Percentiles rank a stretch among this genome's conserved stretches.
phyloP scores from a whole-genome alignment of 2,888 invertebrate species.

The Chaetogeoica ovagalla region DNA sequence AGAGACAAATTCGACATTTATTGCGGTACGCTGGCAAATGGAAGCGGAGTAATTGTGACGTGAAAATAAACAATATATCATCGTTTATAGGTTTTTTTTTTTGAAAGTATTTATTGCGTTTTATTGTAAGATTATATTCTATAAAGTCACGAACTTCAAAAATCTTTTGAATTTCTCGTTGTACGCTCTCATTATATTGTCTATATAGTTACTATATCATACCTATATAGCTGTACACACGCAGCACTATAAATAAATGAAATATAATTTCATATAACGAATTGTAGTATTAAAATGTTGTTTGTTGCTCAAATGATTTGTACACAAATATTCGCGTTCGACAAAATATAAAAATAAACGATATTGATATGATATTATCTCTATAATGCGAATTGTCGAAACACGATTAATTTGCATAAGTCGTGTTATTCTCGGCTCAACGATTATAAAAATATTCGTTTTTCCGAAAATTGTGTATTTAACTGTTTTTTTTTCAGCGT shows the following conservation, averaged over 20 bases:
- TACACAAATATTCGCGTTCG: not conserved
- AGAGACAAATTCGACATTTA: conserved; percentile 10
- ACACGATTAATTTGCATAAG: no score
- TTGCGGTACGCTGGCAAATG: not conserved
- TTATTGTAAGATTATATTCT: not conserved
- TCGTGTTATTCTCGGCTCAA: no score
- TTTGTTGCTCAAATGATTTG: not conserved
- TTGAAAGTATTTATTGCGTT: not conserved
- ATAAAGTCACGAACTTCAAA: conserved; percentile 9
- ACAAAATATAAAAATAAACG: not conserved
- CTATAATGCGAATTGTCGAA: not conserved
- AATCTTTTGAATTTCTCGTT: not conserved
- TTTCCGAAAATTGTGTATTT: no score
- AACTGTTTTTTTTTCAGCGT: no score
- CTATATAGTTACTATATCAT: no score
- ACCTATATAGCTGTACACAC: not conserved
- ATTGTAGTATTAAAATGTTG: conserved; percentile 3
- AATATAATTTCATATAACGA: not conserved
- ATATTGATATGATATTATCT: no score
- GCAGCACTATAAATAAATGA: not conserved
- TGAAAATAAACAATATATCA: not conserved
- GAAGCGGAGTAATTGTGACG: not conserved
- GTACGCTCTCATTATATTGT: not conserved
- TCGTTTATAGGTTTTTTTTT: conserved; percentile 4
- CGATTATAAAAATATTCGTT: no score